Percentiles rank a stretch among this genome's conserved stretches.
Evolutionary conservation across 2,113 vertebrate genomes (phyloP).

Genomic region (Xenopus borealis): DNA sequence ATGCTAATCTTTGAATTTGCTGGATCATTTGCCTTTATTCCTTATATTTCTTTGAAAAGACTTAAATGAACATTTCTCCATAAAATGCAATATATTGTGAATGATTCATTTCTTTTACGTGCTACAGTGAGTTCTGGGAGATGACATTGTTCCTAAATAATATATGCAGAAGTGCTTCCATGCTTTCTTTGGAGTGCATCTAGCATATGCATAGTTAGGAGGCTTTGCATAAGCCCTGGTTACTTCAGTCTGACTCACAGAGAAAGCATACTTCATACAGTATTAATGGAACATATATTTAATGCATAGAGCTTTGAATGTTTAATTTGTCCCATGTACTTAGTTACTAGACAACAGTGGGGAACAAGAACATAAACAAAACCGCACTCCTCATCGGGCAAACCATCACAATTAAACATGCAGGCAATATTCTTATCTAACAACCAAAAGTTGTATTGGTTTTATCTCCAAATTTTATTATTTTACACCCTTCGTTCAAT

Average conservation of each 20-base stretch:
- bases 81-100: background rate
- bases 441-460: too few species aligned
- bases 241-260: conserved; percentile 22
- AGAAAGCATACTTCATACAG: conserved; percentile 25
- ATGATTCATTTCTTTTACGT: background rate
- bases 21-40: too few species aligned
- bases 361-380: conserved; percentile 28
- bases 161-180: background rate
- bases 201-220: background rate
- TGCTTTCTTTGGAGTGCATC: background rate
- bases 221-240: conserved; percentile 13
- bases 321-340: conserved; percentile 22
- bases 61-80: too few species aligned
- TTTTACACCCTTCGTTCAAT: too few species aligned
- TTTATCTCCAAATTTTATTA: too few species aligned
- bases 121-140: background rate
- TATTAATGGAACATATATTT: conserved; percentile 37
- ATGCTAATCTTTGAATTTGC: too few species aligned
- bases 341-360: conserved; percentile 13
- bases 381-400: background rate
- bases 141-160: background rate
- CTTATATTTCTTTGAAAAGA: too few species aligned
- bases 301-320: conserved; percentile 31
- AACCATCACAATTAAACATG: background rate
- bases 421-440: too few species aligned